phyloP scores from a whole-genome alignment of 2,888 invertebrate species.

The Rhimphoctona megacephalus region DNA sequence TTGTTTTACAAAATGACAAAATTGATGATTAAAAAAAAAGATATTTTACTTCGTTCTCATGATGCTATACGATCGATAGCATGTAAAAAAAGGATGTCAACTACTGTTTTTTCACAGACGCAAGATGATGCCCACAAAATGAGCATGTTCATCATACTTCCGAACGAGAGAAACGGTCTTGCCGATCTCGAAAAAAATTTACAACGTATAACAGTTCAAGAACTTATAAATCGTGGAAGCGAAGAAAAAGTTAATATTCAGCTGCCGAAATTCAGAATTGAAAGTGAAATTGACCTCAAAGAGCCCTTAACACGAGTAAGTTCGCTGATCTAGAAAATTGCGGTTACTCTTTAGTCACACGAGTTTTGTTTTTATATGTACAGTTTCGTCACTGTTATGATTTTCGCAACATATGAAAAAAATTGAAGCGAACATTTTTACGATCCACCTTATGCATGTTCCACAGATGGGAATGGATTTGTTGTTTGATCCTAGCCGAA shows the following conservation, averaged over 20 bases:
- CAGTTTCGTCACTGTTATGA: too few species aligned
- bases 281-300: slow-evolving; percentile 32
- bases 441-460: slow-evolving; percentile 1
- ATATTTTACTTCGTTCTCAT: too few species aligned
- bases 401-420: background rate
- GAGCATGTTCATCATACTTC: slow-evolving; percentile 61
- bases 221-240: background rate
- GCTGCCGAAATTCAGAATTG: slow-evolving; percentile 57
- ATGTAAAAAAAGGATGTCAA: background rate
- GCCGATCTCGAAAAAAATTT: slow-evolving; percentile 35
- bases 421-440: background rate
- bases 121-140: background rate
- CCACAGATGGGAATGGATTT: slow-evolving; percentile 89
- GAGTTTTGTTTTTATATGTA: too few species aligned
- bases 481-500: slow-evolving; percentile 86
- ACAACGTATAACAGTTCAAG: slow-evolving; percentile 4
- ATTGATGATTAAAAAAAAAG: too few species aligned
- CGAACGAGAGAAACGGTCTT: slow-evolving; percentile 39
- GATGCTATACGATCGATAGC: too few species aligned
- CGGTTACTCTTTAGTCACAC: too few species aligned
- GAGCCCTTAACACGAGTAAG: slow-evolving; percentile 21
- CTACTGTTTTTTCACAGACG: background rate
- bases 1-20: too few species aligned
- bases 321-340: background rate
- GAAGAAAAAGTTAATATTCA: background rate